These are phyloP conservation scores for Antidorcas marsupialis DNA, from an alignment of 2,113 vertebrate species.

Conservation along the genomic window DNA sequence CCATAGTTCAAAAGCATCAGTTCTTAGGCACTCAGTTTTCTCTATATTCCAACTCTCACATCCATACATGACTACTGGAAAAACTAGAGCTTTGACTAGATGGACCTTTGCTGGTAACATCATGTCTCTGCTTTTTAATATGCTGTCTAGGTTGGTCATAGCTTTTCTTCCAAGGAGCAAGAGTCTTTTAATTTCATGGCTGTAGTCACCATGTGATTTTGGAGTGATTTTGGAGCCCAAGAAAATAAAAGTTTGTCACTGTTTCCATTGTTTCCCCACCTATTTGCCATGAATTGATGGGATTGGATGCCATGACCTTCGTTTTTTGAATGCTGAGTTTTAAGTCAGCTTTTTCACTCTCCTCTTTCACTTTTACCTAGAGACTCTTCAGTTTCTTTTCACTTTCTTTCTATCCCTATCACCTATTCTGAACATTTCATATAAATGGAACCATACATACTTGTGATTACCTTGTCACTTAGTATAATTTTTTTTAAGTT, in stretches of 20 bases:
- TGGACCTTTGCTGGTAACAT: background rate
- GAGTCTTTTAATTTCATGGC: background rate
- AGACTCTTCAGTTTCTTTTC: background rate
- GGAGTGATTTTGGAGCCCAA: background rate
- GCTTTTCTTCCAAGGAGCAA: background rate
- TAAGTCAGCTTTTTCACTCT: background rate
- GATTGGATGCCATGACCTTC: background rate
- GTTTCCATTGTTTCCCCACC: background rate
- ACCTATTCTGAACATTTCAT: background rate
- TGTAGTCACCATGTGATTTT: background rate
- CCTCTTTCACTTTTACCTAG: background rate
- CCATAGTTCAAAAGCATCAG: background rate
- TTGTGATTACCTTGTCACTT: background rate
- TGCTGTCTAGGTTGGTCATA: background rate
- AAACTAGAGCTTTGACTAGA: background rate
- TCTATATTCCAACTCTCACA: background rate
- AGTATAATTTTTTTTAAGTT: background rate
- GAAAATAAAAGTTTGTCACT: background rate
- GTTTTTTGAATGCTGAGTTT: background rate
- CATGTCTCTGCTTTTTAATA: background rate
- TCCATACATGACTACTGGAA: background rate
- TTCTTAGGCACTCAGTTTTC: background rate
- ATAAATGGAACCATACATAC: background rate
- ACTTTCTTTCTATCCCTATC: background rate
- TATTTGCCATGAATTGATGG: background rate